Conservation (phyloP, 2,113 vertebrate genomes). For the Neodontobutis hainanensis region DNA sequence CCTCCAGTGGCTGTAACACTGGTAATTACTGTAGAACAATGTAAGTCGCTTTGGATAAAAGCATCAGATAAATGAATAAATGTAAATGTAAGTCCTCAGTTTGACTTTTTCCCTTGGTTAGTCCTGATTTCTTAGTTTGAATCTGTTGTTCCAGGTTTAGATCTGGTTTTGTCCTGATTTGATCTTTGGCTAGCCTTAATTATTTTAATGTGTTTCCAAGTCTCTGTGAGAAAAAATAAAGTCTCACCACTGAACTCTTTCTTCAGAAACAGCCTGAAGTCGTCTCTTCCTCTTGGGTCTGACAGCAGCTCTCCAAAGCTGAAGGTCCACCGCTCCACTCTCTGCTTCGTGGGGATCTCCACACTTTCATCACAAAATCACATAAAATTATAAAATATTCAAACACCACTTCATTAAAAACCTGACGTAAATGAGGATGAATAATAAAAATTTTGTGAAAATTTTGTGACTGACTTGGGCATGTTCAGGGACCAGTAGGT, state of each 20-base stretch:
- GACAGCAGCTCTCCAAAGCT: slow-evolving; percentile 93
- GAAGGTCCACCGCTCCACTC: slow-evolving; percentile 95
- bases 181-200: not conserved
- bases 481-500: slow-evolving; percentile 92
- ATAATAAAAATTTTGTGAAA: no score
- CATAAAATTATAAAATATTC: no score
- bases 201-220: not conserved
- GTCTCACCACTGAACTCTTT: slow-evolving; percentile 96
- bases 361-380: slow-evolving; percentile 74
- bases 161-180: no score
- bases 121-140: no score
- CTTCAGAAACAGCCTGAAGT: slow-evolving; percentile 94
- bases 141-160: not conserved
- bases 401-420: no score
- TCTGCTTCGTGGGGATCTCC: slow-evolving; percentile 90
- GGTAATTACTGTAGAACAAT: no score
- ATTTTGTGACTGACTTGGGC: slow-evolving; percentile 87
- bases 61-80: no score
- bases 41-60: no score
- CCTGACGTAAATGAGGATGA: not conserved
- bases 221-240: no score
- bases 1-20: no score
- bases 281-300: slow-evolving; percentile 91
- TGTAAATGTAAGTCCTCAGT: no score
- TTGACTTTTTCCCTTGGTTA: no score